Percentiles rank a stretch among this genome's conserved stretches.
Conservation (phyloP, 2,888 invertebrate genomes). For the Dryobotodes eremita region DNA sequence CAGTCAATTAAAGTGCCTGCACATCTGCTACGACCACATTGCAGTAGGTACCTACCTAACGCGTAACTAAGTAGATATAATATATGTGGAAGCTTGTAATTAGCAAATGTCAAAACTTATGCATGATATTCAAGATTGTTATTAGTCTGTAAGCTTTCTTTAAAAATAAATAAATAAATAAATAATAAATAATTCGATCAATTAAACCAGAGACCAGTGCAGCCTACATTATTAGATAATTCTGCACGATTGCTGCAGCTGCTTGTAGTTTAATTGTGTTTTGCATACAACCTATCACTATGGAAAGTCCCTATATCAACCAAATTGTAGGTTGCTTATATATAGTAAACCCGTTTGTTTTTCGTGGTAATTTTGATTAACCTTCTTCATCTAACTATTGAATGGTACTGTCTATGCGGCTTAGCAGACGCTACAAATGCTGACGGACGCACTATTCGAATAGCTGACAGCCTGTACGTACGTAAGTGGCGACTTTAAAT, state of each 20-base stretch:
- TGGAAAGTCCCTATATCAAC: background rate
- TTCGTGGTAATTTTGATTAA: background rate
- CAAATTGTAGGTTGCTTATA: too few relatives aligned
- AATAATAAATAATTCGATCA: too few relatives aligned
- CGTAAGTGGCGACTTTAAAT: constrained; percentile 60
- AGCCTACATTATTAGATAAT: background rate
- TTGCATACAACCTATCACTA: background rate
- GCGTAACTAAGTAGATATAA: too few relatives aligned
- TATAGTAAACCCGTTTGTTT: too few relatives aligned
- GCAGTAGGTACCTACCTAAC: background rate
- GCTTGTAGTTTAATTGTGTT: background rate
- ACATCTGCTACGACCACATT: background rate
- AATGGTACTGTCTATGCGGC: constrained; percentile 33
- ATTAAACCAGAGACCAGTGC: background rate
- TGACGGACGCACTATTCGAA: constrained; percentile 59
- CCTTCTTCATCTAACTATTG: constrained; percentile 24
- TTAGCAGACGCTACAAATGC: constrained; percentile 55
- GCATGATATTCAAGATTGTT: too few relatives aligned
- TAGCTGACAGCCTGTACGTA: constrained; percentile 40
- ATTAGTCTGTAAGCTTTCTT: too few relatives aligned
- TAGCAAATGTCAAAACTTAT: too few relatives aligned
- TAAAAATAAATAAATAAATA: too few relatives aligned
- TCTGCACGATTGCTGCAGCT: background rate
- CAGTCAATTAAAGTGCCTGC: background rate
- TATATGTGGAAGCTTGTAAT: too few relatives aligned